These are phyloP conservation scores for Scaeva pyrastri DNA, from an alignment of 2,888 invertebrate species.

Conservation along the genomic window DNA sequence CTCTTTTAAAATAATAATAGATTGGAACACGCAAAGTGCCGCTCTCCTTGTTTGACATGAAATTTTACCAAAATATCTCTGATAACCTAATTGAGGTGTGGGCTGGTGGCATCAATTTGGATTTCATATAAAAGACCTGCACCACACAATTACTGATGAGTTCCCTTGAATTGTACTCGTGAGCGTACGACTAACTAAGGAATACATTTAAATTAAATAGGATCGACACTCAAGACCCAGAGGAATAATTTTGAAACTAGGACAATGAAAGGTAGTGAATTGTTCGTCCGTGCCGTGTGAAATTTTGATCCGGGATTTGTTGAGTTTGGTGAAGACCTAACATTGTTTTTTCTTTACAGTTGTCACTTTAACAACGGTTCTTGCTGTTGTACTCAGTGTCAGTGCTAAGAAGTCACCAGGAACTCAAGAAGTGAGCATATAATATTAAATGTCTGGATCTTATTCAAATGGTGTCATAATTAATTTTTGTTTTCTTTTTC, in stretches of 20 bases:
- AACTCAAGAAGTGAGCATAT: slow-evolving; percentile 56
- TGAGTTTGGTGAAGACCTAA: background rate
- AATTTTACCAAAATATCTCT: slow-evolving; percentile 32
- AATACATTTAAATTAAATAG: slow-evolving; percentile 45
- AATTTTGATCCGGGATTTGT: background rate
- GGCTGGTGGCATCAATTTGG: background rate
- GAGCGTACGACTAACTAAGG: slow-evolving; percentile 39
- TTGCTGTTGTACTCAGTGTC: slow-evolving; percentile 55
- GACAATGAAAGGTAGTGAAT: slow-evolving; percentile 69
- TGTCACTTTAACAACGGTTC: slow-evolving; percentile 60
- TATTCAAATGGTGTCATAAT: background rate
- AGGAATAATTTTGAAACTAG: slow-evolving; percentile 47
- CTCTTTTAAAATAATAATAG: slow-evolving; percentile 51
- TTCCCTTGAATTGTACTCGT: slow-evolving; percentile 55
- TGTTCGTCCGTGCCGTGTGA: slow-evolving; percentile 7
- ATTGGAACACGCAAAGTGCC: slow-evolving; percentile 59
- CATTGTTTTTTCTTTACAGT: slow-evolving; percentile 48
- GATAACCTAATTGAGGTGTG: slow-evolving; percentile 56
- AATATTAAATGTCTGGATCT: background rate
- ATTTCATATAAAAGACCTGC: slow-evolving; percentile 67
- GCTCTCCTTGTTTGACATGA: slow-evolving; percentile 58
- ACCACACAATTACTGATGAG: slow-evolving; percentile 39
- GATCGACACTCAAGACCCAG: slow-evolving; percentile 8
- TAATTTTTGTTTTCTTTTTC: background rate
- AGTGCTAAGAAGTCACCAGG: slow-evolving; percentile 29